Evolutionary conservation across 2,888 invertebrate species (phyloP).

Genomic region (Netelia virgata): DNA sequence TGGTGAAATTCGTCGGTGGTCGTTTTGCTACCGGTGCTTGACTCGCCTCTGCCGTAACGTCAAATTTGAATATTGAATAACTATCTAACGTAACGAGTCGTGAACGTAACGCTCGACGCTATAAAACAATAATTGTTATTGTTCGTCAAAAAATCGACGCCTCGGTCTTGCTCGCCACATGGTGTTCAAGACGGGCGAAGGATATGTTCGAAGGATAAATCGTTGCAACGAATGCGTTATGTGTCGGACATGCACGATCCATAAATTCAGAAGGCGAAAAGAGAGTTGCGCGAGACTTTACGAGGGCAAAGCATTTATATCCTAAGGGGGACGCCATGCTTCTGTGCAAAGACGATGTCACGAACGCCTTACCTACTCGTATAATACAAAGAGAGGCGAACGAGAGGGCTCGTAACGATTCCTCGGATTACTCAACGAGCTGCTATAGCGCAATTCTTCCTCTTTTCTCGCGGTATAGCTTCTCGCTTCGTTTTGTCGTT

Average conservation of each 20-base stretch:
- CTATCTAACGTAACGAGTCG: slow-evolving; percentile 22
- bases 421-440: slow-evolving; percentile 61
- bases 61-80: slow-evolving; percentile 32
- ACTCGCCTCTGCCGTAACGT: slow-evolving; percentile 15
- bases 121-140: too few species aligned
- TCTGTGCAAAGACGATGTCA: slow-evolving; percentile 9
- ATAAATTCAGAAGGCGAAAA: slow-evolving; percentile 40
- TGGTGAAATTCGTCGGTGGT: slow-evolving; percentile 34
- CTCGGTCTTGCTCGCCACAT: too few species aligned
- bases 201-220: too few species aligned
- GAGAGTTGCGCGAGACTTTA: slow-evolving; percentile 36
- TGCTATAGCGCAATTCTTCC: slow-evolving; percentile 37
- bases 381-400: slow-evolving; percentile 30
- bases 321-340: background rate
- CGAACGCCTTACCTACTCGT: background rate
- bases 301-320: slow-evolving; percentile 50
- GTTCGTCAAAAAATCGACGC: too few species aligned
- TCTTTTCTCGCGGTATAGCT: slow-evolving; percentile 15
- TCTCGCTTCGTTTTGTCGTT: slow-evolving; percentile 30
- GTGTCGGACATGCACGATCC: background rate
- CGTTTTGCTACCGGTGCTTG: background rate
- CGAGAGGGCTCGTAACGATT: slow-evolving; percentile 18
- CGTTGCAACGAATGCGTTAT: background rate
- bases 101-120: background rate
- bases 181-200: too few species aligned